A percentile compares a stretch with the other conserved stretches of the same genome.
Evolutionary conservation across 2,113 vertebrate genomes (phyloP).

Genomic region (Larimichthys polyactis): DNA sequence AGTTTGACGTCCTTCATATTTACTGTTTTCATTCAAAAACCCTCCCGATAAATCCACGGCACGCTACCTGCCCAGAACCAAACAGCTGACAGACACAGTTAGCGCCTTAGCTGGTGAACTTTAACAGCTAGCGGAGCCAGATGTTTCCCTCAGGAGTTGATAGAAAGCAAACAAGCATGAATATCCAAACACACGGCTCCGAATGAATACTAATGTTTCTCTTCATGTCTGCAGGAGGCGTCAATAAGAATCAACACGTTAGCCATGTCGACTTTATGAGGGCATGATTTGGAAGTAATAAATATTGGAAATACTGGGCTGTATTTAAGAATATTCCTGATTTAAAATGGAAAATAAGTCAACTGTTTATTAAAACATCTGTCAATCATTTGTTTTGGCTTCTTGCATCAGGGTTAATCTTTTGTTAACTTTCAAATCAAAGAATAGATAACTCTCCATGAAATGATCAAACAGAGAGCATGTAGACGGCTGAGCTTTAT

Average conservation of each 20-base stretch:
- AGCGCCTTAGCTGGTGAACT: background rate
- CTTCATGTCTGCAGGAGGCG: background rate
- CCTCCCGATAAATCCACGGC: background rate
- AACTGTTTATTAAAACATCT: slow-evolving; percentile 20
- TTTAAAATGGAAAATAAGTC: background rate
- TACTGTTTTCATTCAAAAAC: background rate
- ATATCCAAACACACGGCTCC: background rate
- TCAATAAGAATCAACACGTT: background rate
- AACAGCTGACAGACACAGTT: background rate
- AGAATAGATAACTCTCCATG: background rate
- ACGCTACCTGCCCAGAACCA: background rate
- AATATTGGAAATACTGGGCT: background rate
- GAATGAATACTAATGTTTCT: background rate
- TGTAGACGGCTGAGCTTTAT: slow-evolving; percentile 1
- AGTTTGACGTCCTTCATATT: background rate
- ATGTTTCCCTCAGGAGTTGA: slow-evolving; percentile 3
- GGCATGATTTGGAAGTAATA: background rate
- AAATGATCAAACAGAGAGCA: slow-evolving; percentile 14
- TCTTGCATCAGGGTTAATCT: background rate
- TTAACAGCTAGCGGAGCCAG: background rate
- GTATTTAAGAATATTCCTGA: background rate
- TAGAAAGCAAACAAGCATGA: background rate
- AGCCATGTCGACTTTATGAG: background rate
- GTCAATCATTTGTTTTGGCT: slow-evolving; percentile 7
- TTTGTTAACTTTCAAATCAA: slow-evolving; percentile 33